These are phyloP conservation scores for Drosophila nigromelanica DNA, from an alignment of 1,140 invertebrate genomes.

Conservation along the genomic window DNA sequence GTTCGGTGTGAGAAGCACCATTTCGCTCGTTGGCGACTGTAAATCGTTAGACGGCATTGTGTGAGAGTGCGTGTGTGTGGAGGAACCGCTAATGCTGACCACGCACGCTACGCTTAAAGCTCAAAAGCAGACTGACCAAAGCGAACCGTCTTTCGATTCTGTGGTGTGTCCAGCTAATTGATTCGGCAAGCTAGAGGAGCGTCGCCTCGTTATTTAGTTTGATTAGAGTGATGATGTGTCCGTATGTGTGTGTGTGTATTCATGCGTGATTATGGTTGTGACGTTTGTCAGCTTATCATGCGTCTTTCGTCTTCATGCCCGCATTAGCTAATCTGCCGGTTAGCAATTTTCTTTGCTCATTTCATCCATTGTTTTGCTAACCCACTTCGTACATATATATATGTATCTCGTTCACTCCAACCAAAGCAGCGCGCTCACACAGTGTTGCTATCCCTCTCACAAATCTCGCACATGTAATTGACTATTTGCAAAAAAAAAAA, in stretches of 20 bases:
- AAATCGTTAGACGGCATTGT: conserved; percentile 66
- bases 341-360: conserved; percentile 41
- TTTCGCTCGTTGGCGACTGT: conserved; percentile 81
- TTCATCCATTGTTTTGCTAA: conserved; percentile 60
- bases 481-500: conserved; percentile 10
- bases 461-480: conserved; percentile 39
- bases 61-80: background rate
- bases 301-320: conserved; percentile 12
- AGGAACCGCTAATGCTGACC: conserved; percentile 16
- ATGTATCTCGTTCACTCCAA: conserved; percentile 15
- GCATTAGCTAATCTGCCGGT: conserved; percentile 52
- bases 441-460: conserved; percentile 22
- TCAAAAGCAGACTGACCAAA: conserved; percentile 41
- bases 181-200: conserved; percentile 50
- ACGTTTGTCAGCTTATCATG: conserved; percentile 57
- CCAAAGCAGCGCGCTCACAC: background rate
- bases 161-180: conserved; percentile 68
- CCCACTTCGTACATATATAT: conserved; percentile 43
- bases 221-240: conserved; percentile 28
- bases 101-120: conserved; percentile 60
- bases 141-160: conserved; percentile 23
- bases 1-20: conserved; percentile 74
- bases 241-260: conserved; percentile 16
- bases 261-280: conserved; percentile 31
- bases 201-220: conserved; percentile 29